A percentile compares a stretch with the other conserved stretches of the same genome.
Conservation (phyloP, 2,888 invertebrate species). For the Parnassius orleans region DNA sequence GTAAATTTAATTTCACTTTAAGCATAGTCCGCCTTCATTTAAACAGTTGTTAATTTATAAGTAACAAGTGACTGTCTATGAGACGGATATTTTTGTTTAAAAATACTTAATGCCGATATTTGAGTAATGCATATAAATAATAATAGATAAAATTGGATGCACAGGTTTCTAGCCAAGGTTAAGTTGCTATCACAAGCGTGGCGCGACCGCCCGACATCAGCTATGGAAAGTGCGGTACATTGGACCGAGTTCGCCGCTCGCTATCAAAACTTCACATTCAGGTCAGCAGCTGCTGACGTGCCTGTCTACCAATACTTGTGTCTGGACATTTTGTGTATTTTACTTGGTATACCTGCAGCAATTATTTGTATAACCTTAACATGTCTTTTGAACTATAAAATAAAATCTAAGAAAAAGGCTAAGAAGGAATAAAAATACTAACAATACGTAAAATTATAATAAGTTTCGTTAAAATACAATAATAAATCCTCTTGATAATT, state of each 20-base stretch:
- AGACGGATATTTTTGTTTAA: no score
- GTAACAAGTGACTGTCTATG: no score
- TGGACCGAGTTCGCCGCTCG: constrained; percentile 80
- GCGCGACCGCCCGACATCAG: constrained; percentile 72
- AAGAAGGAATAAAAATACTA: constrained; percentile 14
- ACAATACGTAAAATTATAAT: no score
- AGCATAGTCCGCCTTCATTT: no score
- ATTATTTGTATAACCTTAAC: constrained; percentile 1
- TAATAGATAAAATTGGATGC: constrained; percentile 10
- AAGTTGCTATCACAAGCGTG: constrained; percentile 68
- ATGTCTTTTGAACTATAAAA: constrained; percentile 7
- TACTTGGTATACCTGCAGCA: constrained; percentile 10
- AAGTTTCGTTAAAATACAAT: no score
- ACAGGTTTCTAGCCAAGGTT: constrained; percentile 62
- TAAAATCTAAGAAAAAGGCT: constrained; percentile 6
- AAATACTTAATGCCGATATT: no score
- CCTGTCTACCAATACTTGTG: constrained; percentile 65
- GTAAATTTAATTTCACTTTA: no score
- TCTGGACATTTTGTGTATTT: constrained; percentile 46
- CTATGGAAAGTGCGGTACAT: constrained; percentile 77
- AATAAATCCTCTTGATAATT: no score
- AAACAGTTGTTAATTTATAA: no score
- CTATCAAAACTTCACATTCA: constrained; percentile 61
- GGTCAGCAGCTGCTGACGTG: constrained; percentile 50
- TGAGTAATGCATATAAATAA: no score